These are phyloP conservation scores for Emydocephalus ijimae DNA, from an alignment of 2,113 vertebrate genomes.

Conservation along the genomic window DNA sequence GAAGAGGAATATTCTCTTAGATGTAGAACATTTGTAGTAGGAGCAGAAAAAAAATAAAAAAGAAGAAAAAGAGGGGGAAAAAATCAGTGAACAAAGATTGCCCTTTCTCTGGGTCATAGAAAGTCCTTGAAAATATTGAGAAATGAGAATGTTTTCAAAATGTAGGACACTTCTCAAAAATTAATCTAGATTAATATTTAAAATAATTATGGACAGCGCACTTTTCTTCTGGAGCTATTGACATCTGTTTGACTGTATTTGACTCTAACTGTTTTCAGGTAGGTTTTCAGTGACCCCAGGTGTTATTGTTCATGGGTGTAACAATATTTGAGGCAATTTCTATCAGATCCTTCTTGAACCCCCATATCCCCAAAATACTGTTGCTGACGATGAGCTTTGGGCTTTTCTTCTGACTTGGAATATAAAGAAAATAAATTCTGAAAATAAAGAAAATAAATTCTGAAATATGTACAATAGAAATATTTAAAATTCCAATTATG, in stretches of 20 bases:
- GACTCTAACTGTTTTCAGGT: background rate
- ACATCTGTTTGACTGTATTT: background rate
- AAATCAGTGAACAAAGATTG: slow-evolving; percentile 9
- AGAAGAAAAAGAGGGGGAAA: background rate
- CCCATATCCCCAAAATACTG: background rate
- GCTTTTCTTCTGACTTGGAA: background rate
- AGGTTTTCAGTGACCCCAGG: background rate
- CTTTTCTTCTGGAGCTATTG: background rate
- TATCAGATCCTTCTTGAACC: background rate
- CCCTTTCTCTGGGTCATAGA: background rate
- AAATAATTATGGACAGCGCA: background rate
- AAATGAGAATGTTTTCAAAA: slow-evolving; percentile 22
- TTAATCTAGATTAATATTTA: slow-evolving; percentile 19
- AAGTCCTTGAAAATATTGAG: slow-evolving; percentile 26
- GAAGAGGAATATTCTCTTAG: slow-evolving; percentile 37
- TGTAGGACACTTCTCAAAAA: slow-evolving; percentile 6
- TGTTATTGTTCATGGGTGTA: background rate
- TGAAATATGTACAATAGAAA: background rate
- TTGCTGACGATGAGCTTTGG: background rate
- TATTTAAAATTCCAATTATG: background rate
- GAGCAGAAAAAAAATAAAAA: background rate
- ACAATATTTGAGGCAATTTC: background rate
- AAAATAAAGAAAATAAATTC: background rate
- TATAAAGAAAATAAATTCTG: background rate
- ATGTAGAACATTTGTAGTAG: slow-evolving; percentile 15